Conservation (phyloP, 2,113 vertebrate species). For the Malurus elegans region DNA sequence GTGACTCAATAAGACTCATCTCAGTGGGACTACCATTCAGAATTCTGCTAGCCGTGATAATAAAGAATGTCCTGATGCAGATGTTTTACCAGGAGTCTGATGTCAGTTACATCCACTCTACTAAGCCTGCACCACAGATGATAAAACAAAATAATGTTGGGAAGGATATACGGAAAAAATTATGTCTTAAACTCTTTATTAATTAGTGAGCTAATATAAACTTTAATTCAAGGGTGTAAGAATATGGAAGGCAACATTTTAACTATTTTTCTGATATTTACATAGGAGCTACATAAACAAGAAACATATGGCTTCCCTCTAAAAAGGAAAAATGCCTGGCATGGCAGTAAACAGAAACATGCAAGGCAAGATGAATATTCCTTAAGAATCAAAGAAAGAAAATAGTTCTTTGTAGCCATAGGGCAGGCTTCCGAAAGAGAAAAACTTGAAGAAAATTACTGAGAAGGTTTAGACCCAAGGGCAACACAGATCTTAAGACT, state of each 20-base stretch:
- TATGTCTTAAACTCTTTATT: not conserved
- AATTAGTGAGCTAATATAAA: not conserved
- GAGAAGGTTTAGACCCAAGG: slow-evolving; percentile 3
- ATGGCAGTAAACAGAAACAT: not conserved
- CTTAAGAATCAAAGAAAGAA: not conserved
- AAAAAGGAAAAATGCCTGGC: not conserved
- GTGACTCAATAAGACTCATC: not conserved
- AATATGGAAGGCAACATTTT: not conserved
- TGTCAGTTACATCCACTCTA: not conserved
- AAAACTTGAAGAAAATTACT: not conserved
- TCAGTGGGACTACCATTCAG: not conserved
- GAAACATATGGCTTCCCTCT: not conserved
- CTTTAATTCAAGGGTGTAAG: not conserved
- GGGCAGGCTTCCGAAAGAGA: not conserved
- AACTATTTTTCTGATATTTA: not conserved
- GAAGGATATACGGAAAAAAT: not conserved
- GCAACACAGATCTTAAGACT: slow-evolving; percentile 4
- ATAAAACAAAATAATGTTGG: not conserved
- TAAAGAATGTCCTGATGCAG: not conserved
- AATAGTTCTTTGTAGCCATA: not conserved
- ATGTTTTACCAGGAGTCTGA: not conserved
- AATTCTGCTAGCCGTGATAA: not conserved
- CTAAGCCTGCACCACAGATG: not conserved
- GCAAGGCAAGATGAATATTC: not conserved
- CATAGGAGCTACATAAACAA: not conserved